Conservation (phyloP, 1,140 invertebrate genomes). For the Eueides isabella region DNA sequence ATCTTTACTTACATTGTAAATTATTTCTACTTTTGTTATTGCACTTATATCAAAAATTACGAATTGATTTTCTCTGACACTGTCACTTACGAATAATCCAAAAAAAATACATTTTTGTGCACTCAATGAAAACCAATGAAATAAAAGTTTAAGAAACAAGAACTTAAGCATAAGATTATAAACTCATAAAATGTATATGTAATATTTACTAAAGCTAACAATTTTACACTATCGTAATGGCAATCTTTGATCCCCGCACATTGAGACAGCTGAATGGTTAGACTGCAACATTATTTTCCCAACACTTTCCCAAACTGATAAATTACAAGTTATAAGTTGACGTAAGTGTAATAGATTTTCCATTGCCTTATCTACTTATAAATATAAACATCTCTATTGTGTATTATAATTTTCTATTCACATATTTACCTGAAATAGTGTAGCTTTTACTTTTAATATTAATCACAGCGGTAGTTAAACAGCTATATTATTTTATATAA, state of each 20-base stretch:
- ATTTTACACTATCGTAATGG: neutral
- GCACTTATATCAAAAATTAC: no score
- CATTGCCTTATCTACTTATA: neutral
- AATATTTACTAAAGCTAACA: neutral
- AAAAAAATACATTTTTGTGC: neutral
- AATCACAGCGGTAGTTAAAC: neutral
- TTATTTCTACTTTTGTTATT: no score
- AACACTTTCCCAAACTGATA: slow-evolving; percentile 22
- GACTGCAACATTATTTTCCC: slow-evolving; percentile 15
- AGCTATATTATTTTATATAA: neutral
- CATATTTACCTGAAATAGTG: neutral
- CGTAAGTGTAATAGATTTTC: neutral
- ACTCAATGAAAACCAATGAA: neutral
- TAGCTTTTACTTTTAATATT: neutral
- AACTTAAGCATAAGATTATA: neutral
- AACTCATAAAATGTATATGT: neutral
- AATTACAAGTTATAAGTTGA: slow-evolving; percentile 2
- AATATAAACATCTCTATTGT: neutral
- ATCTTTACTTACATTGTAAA: no score
- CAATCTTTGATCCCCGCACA: neutral
- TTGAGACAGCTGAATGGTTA: neutral
- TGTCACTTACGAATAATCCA: no score
- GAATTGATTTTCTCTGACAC: no score
- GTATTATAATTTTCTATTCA: neutral
- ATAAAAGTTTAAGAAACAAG: neutral